Evolutionary conservation across 2,888 invertebrate genomes (phyloP).

Genomic region (Heliconius hortense): DNA sequence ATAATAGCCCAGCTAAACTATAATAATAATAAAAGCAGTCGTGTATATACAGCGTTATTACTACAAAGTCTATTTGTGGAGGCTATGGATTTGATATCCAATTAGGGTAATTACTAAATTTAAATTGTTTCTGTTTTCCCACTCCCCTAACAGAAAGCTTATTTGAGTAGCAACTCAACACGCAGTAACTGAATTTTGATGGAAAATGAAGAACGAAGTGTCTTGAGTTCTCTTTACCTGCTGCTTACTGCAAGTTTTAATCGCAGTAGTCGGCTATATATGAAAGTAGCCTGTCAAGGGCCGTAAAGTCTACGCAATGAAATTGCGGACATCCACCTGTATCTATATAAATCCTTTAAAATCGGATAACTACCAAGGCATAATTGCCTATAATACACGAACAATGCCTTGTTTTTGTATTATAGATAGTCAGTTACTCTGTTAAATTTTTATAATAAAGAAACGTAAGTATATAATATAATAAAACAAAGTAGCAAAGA

Average conservation of each 20-base stretch:
- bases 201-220: background rate
- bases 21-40: too few species aligned
- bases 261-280: background rate
- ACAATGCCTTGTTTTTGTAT: background rate
- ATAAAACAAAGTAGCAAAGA: constrained; percentile 29
- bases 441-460: constrained; percentile 26
- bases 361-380: background rate
- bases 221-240: background rate
- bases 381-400: background rate
- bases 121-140: background rate
- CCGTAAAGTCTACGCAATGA: background rate
- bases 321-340: background rate
- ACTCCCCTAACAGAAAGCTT: background rate
- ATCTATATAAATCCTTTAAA: background rate
- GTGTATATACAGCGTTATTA: too few species aligned
- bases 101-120: too few species aligned
- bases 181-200: background rate
- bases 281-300: background rate
- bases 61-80: too few species aligned
- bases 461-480: constrained; percentile 11
- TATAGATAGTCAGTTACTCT: constrained; percentile 28
- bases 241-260: background rate
- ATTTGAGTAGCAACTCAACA: background rate
- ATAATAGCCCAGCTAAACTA: too few species aligned
- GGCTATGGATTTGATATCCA: too few species aligned